Evolutionary conservation across 1,140 invertebrate genomes (phyloP), one percentile per base, ranked within the genome.

Genomic region (Bombus haemorrhoidalis): DNA sequence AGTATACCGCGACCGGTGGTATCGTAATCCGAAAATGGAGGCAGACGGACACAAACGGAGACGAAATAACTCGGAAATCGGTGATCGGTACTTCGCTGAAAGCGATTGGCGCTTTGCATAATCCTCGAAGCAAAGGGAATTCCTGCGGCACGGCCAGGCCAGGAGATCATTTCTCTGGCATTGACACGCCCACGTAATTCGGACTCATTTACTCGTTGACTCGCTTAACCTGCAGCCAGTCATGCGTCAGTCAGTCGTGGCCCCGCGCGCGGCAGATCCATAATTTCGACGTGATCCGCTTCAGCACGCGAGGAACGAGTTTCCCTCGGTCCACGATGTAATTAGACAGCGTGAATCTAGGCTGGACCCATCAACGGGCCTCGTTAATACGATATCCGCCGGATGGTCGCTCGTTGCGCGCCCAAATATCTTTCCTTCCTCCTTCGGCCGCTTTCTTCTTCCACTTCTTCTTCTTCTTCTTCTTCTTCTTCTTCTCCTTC

Each of bases 181-280:
- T 94, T 90, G 93, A 94, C 94, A 95, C 93, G 94, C 94, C 94
- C 93, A 90, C 93, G 92, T 95, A 94, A 94, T 95, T 94, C 93
- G 91, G 92, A 94, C 93, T 94, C 93, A 92, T 95, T 95, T 94
- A 91, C 94, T 92, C 90, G 93, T 89, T 92, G 91, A 94, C 92
- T 94, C 90, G 91, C 87, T 92, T 93, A 93, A 93, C 91, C 90
- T 92, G 91, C 86, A 91, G 89, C 92, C 89, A 87, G 89, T 90
- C 86, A 83, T 78, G 79, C 89, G 89, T 90, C 89, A 90, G 83
- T 90, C 83, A 90, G 47, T 86, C 86, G 87, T 68, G 83, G 81
- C 53, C 78, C 41, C 37, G 87, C 79, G 69, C 66, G 81, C 78
- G 64, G 89, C 91, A 89, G 91, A 92, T 94, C 91, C 90, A 89